Evolutionary conservation across 1,140 invertebrate genomes (phyloP), one percentile per base, ranked within the genome.

Genomic region (Telenomus remus): DNA sequence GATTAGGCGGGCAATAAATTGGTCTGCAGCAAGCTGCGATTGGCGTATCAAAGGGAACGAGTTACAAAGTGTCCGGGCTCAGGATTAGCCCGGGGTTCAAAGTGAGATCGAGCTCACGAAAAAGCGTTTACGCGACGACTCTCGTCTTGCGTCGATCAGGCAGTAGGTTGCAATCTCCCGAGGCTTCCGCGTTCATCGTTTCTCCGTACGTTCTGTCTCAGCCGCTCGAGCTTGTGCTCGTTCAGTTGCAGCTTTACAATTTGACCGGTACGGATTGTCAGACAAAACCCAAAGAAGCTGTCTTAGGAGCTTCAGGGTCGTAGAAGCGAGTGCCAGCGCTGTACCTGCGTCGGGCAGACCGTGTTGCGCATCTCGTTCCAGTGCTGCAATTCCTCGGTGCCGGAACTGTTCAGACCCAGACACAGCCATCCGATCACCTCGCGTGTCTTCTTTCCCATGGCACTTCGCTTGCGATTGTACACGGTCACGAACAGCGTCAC

Each of bases 341-440:
- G 87, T 0, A 88, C 75, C 59, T 88, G 87, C 5, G 80, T 84
- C 7, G 86, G 81, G 19, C 84, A 83, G 19, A 81, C 73, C 0
- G 90, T 85, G 46, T 91, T 90, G 33, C 91, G 91, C 91, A 98
- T 96, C 79, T 98, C 96, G 81, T 94, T 93, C 96, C 97, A 98
- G 84, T 98, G 97, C 7, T 94, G 92, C n/a, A 94, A 89, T 85
- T 97, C 96, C 80, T 98, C 96, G 47, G 95, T 93, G 12, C 96
- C 96, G 15, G 95, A 97, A 70, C 95, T 95, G 86, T 95, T 97
- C 80, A 95, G 89, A 9, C 97, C 97, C 48, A 98, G 85, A 61
- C 95, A 95, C 87, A 98, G 96, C 96, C 96, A 98, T 47, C 97
- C 97, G 64, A 98, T 95, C 94, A 98, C 96, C 86, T 98, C 96